Percentiles rank a stretch among this genome's conserved stretches.
phyloP scores from a whole-genome alignment of 2,797 vertebrate species.

The Catharus ustulatus region DNA sequence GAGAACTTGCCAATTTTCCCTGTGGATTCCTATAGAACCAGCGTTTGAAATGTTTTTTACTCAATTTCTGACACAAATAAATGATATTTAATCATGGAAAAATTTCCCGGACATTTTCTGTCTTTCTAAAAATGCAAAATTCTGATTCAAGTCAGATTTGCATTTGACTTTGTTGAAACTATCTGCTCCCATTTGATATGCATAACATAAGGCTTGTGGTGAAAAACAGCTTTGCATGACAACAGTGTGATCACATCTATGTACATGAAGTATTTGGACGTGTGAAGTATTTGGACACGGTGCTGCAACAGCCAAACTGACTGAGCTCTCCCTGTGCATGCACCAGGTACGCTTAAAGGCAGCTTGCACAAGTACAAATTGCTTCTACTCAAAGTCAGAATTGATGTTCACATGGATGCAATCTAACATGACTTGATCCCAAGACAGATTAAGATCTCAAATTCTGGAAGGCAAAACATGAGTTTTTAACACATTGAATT shows the following conservation, averaged over 20 bases:
- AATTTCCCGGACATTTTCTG: neutral
- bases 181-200: neutral
- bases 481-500: neutral
- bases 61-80: neutral
- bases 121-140: neutral
- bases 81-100: neutral
- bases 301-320: neutral
- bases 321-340: accelerated
- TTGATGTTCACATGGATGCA: neutral
- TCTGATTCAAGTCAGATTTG: neutral
- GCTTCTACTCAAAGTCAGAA: neutral
- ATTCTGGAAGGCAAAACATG: neutral
- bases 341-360: neutral
- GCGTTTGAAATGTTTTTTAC: neutral
- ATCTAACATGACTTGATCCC: neutral
- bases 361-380: neutral
- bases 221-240: neutral
- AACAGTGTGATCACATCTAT: neutral
- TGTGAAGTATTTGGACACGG: neutral
- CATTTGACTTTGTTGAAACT: neutral
- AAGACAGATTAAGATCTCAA: neutral
- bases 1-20: neutral
- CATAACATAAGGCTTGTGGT: accelerated
- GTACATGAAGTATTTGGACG: too few relatives aligned
- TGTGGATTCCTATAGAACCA: neutral